Conservation (phyloP, 2,113 vertebrate species). For the Mormyrus iriodes region DNA sequence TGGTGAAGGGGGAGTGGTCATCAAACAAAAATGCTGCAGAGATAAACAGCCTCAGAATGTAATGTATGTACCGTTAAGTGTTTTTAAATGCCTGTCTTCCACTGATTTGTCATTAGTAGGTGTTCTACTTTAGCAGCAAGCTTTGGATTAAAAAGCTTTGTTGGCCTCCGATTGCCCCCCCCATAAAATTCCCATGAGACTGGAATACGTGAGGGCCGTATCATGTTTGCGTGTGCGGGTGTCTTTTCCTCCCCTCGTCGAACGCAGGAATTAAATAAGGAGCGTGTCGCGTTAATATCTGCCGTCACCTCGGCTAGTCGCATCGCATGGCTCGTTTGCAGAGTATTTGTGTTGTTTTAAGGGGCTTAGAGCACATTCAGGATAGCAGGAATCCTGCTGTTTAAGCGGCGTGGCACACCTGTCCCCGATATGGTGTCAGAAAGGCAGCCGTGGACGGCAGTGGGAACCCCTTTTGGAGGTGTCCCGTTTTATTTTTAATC, state of each 20-base stretch:
- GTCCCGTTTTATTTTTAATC: constrained; percentile 40
- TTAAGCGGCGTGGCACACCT: constrained; percentile 10
- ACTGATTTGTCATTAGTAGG: constrained; percentile 8
- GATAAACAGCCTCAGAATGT: constrained; percentile 10
- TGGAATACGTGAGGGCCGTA: neutral
- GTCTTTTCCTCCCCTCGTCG: neutral
- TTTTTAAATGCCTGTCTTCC: constrained; percentile 1
- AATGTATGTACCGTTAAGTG: constrained; percentile 10
- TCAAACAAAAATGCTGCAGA: neutral
- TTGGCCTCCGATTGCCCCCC: neutral
- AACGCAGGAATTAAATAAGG: constrained; percentile 2
- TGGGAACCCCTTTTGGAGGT: constrained; percentile 2
- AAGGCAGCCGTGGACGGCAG: neutral
- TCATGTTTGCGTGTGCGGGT: neutral
- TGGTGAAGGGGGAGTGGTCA: neutral
- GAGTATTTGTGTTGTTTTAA: constrained; percentile 11
- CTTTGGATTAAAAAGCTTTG: neutral
- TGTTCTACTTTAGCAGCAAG: constrained; percentile 1
- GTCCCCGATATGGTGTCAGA: neutral
- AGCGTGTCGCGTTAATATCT: neutral
- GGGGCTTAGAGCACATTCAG: neutral
- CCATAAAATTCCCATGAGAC: neutral
- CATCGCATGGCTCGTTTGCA: neutral
- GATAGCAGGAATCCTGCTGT: neutral
- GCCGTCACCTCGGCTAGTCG: neutral